These are phyloP conservation scores for Hippocampus abdominalis DNA, from an alignment of 2,113 vertebrate genomes.

Conservation along the genomic window DNA sequence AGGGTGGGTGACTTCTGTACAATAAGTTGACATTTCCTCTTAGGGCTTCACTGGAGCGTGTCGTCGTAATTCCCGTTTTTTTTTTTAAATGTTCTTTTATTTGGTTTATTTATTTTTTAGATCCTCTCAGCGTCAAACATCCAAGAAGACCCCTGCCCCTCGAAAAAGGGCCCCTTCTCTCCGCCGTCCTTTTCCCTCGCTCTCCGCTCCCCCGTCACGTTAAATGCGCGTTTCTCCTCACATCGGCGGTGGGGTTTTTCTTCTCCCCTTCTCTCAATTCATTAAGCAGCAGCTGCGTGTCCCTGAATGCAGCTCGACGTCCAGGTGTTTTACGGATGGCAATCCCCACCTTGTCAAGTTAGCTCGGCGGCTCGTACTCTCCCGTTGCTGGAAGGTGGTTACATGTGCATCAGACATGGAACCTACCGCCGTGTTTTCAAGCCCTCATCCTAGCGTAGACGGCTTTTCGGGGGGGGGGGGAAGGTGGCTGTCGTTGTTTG, in stretches of 20 bases:
- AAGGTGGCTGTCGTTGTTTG: neutral
- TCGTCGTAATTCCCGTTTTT: conserved; percentile 33
- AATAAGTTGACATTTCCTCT: conserved; percentile 65
- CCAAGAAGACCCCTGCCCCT: conserved; percentile 45
- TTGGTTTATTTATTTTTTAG: conserved; percentile 1
- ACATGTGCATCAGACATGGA: conserved; percentile 73
- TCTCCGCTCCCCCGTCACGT: conserved; percentile 38
- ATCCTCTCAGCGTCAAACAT: conserved; percentile 49
- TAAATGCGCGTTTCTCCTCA: conserved; percentile 69
- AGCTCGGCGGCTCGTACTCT: conserved; percentile 64
- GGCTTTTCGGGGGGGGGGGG: neutral
- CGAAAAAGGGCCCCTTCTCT: conserved; percentile 61
- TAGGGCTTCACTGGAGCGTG: conserved; percentile 50
- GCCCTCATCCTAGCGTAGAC: conserved; percentile 41
- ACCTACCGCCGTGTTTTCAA: conserved; percentile 65
- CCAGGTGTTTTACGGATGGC: conserved; percentile 43
- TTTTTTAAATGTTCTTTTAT: neutral
- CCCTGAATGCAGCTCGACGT: conserved; percentile 53
- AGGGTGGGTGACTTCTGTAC: conserved; percentile 3
- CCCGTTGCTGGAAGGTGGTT: conserved; percentile 56
- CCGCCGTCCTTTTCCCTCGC: conserved; percentile 39
- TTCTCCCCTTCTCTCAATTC: conserved; percentile 1
- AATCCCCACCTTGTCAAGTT: conserved; percentile 67
- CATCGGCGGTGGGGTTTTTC: conserved; percentile 40
- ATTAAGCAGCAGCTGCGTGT: conserved; percentile 41